Base-by-base conservation (phyloP, 1,140 invertebrate genomes). In the Cotesia chilonis region DNA sequence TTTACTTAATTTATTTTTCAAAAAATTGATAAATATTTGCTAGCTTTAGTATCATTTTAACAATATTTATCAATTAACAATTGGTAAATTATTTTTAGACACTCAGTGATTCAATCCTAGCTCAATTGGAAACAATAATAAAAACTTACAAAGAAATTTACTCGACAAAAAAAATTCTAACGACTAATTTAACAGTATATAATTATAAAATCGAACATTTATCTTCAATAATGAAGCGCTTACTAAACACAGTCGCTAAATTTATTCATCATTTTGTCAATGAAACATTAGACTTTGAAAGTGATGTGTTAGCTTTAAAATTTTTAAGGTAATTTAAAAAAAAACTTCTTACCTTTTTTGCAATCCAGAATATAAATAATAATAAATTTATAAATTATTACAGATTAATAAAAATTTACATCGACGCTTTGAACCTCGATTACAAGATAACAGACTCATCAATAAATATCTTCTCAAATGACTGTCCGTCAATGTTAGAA, bases 401-500 rank as follows among this genome's bases (percentile, higher is more conserved):
- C 57, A 84, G 82, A 65, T 74, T 84, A 41, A 74, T 84, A 3
- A 83, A 82, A 67, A 71, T 74, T 64, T 82, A 84, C 59, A 83
- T 84, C 9, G 74, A 77, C 4, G 71, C 81, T 3, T 41, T 84
- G 17, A 75, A 79, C 14, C 71, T 80, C 10, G 71, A 83, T 10
- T 47, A 36, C 28, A 75, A 80, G 3, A 76, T 79, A 0, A 77
- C 74, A 1, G 72, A 80, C 36, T 7, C 72, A 10, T 78, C 79
- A 10, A 75, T 80, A 17, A 84, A 81, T 61, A 80, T 81, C 47
- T 84, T 80, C 65, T 79, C 75, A 63, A 91, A 91, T 70, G 89
- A 89, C 72, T 90, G 88, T 76, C 89, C 90, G 3, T 84, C 85
- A 28, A 83, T 90, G 68, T 74, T 90, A 12, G 85, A 90, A 77